A percentile compares a stretch with the other conserved stretches of the same genome.
Conservation (phyloP, 2,113 vertebrate species). For the Psettodes erumei region DNA sequence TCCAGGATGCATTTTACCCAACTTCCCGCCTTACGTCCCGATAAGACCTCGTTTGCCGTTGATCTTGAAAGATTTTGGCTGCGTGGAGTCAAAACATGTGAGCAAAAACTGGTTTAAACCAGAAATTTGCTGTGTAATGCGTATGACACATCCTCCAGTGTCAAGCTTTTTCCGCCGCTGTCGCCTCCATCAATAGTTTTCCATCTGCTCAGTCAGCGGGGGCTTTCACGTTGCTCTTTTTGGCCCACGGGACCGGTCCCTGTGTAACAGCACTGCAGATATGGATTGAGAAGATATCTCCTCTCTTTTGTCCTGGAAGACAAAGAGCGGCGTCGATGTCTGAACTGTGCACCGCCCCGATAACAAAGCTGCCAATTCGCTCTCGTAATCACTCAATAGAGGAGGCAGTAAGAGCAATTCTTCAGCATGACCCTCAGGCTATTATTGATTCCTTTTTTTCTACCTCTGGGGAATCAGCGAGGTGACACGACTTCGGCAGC, state of each 20-base stretch:
- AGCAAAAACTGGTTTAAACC: background rate
- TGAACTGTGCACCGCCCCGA: slow-evolving; percentile 41
- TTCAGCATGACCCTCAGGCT: slow-evolving; percentile 15
- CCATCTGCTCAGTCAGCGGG: slow-evolving; percentile 13
- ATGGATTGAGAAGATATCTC: slow-evolving; percentile 60
- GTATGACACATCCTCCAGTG: background rate
- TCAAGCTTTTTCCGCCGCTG: background rate
- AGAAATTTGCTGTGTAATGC: too few species aligned
- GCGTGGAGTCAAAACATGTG: background rate
- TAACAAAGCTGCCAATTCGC: slow-evolving; percentile 61
- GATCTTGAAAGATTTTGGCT: too few species aligned
- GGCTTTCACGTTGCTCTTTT: slow-evolving; percentile 31
- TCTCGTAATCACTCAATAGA: slow-evolving; percentile 50
- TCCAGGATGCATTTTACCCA: background rate
- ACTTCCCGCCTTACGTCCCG: too few species aligned
- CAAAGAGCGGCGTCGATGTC: slow-evolving; percentile 55
- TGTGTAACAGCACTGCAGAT: slow-evolving; percentile 49
- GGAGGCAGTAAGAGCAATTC: slow-evolving; percentile 19
- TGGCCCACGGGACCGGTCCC: slow-evolving; percentile 27
- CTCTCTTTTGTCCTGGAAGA: slow-evolving; percentile 57
- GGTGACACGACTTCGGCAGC: slow-evolving; percentile 17
- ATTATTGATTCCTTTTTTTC: slow-evolving; percentile 42
- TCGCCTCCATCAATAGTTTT: slow-evolving; percentile 24
- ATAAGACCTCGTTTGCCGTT: too few species aligned
- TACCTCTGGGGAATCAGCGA: slow-evolving; percentile 6